phyloP scores from a whole-genome alignment of 1,140 invertebrate genomes.

The Drosophila lacteicornis region DNA sequence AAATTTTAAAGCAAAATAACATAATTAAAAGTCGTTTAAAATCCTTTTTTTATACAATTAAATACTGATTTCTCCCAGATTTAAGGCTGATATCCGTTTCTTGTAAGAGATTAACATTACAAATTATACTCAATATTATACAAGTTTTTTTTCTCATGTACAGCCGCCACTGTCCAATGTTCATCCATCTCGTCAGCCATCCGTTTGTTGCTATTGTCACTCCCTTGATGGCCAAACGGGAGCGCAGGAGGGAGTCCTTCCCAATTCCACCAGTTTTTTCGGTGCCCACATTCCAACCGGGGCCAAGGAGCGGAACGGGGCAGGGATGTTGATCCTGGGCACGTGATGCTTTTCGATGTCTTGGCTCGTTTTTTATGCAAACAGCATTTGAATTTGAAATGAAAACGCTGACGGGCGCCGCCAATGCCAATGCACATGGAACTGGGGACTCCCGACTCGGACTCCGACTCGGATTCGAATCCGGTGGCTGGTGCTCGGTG shows the following conservation, averaged over 20 bases:
- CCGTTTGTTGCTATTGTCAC: constrained; percentile 74
- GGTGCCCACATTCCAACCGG: not conserved
- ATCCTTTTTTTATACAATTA: too few relatives aligned
- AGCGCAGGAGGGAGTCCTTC: not conserved
- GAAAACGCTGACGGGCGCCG: constrained; percentile 63
- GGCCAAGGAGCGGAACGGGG: not conserved
- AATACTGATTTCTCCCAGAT: too few relatives aligned
- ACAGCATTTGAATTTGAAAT: constrained; percentile 82
- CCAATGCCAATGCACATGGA: constrained; percentile 51
- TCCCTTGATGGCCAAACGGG: constrained; percentile 18
- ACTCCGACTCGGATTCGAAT: not conserved
- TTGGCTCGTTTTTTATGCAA: constrained; percentile 74
- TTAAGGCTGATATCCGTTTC: too few relatives aligned
- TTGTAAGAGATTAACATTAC: not conserved
- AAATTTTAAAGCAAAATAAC: too few relatives aligned
- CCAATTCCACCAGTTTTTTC: constrained; percentile 16
- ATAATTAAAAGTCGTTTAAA: too few relatives aligned
- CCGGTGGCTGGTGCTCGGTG: not conserved
- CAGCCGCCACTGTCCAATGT: constrained; percentile 5
- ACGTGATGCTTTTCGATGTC: constrained; percentile 63
- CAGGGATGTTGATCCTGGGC: constrained; percentile 6
- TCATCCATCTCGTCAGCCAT: constrained; percentile 16
- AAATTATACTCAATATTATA: not conserved
- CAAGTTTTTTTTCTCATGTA: not conserved
- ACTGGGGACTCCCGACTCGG: constrained; percentile 1